A percentile compares a stretch with the other conserved stretches of the same genome.
phyloP scores from a whole-genome alignment of 1,140 invertebrate genomes.

The Drosophila insularis region DNA sequence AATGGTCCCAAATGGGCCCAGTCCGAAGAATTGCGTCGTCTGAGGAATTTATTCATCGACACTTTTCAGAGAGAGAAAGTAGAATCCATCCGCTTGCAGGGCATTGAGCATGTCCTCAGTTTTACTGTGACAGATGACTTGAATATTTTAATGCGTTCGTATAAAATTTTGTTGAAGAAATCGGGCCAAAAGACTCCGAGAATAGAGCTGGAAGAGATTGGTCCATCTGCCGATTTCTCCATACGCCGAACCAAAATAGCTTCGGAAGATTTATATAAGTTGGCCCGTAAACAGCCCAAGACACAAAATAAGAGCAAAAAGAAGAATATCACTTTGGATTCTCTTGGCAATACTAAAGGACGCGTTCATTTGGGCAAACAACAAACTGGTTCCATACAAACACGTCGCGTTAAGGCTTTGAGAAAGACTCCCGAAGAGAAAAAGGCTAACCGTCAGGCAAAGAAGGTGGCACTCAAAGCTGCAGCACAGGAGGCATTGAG shows the following conservation, averaged over 20 bases:
- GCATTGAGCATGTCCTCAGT: constrained; percentile 95
- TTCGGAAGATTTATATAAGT: constrained; percentile 94
- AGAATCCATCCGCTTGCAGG: constrained; percentile 92
- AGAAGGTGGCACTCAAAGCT: constrained; percentile 81
- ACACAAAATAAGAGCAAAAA: constrained; percentile 91
- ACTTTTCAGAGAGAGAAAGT: constrained; percentile 95
- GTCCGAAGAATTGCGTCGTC: constrained; percentile 89
- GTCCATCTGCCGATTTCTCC: constrained; percentile 93
- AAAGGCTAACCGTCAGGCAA: constrained; percentile 85
- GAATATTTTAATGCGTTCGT: constrained; percentile 93
- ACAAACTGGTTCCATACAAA: constrained; percentile 93
- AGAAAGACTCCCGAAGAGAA: constrained; percentile 89
- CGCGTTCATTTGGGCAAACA: constrained; percentile 96
- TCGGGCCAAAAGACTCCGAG: constrained; percentile 93
- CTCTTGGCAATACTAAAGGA: constrained; percentile 94
- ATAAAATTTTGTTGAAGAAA: constrained; percentile 95
- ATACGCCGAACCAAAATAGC: constrained; percentile 94
- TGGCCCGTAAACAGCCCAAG: constrained; percentile 92
- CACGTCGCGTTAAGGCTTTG: constrained; percentile 96
- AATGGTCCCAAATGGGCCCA: constrained; percentile 96
- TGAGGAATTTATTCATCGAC: constrained; percentile 96
- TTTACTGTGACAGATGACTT: constrained; percentile 92
- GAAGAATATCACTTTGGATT: constrained; percentile 95
- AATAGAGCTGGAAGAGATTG: constrained; percentile 93
- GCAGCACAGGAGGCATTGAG: constrained; percentile 60